Conservation (phyloP, 92 coral and sea anemone species). For the Actinernus sp. region DNA sequence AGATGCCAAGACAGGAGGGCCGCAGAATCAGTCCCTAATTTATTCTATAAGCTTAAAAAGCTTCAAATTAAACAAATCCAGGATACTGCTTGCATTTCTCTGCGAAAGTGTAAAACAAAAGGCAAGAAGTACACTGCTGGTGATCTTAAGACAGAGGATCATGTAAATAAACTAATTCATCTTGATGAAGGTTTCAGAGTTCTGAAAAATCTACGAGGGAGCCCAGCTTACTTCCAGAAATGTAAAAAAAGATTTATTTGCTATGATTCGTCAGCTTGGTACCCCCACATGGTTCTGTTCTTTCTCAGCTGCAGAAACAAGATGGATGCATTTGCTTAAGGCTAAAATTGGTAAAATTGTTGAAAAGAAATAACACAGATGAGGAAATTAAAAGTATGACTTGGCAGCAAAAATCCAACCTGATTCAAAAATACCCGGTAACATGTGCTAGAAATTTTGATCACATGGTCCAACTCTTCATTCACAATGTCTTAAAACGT, state of each 20-base stretch:
- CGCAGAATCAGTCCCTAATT: slow-evolving; percentile 71
- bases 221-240: slow-evolving; percentile 67
- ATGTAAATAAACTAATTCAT: slow-evolving; percentile 48
- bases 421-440: slow-evolving; percentile 71
- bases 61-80: slow-evolving; percentile 77
- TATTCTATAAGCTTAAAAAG: slow-evolving; percentile 76
- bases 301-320: slow-evolving; percentile 85
- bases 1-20: slow-evolving; percentile 65
- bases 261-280: slow-evolving; percentile 77
- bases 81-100: slow-evolving; percentile 52
- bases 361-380: slow-evolving; percentile 56
- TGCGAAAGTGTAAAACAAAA: slow-evolving; percentile 72
- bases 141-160: slow-evolving; percentile 49
- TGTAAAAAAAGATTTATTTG: slow-evolving; percentile 77
- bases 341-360: slow-evolving; percentile 57
- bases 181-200: slow-evolving; percentile 88
- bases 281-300: slow-evolving; percentile 78
- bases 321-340: slow-evolving; percentile 70
- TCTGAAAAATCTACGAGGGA: slow-evolving; percentile 65
- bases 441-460: slow-evolving; percentile 83
- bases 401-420: slow-evolving; percentile 77
- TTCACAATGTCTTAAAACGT: slow-evolving; percentile 49
- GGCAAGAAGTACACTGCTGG: slow-evolving; percentile 81
- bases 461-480: slow-evolving; percentile 66
- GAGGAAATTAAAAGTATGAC: slow-evolving; percentile 53